Evolutionary conservation across 2,888 invertebrate genomes (phyloP), one percentile per base, ranked within the genome.

Genomic region (Caenorhabditis afra): DNA sequence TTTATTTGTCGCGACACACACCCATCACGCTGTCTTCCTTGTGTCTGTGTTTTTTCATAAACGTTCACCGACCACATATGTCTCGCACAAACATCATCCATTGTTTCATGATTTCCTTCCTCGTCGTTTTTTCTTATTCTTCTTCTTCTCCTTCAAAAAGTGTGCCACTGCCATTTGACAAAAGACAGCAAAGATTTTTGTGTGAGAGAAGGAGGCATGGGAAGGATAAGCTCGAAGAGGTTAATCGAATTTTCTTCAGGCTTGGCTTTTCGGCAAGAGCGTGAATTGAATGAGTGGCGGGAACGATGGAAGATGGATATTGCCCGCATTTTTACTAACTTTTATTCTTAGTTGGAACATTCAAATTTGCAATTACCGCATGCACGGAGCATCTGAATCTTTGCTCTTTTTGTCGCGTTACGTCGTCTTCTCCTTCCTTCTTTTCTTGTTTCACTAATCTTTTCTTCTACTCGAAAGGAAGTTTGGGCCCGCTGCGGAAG

Each of bases 211-310:
- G 20, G 2, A 11, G n/a, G 35, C 18, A n/a, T 35, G 37, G 23
- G 37, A 44, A 14, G 61, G 61, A 70, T 64, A 65, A 55, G 49
- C 71, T 61, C 57, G 73, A 64, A 58, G 64, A 73, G 64, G 73
- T 73, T 73, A 73, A 73, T 73, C 64, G 73, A 64, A 64, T 73
- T 73, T 64, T 45, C 53, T 66, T 37, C 55, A 66, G 47, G 23
- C 49, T 29, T 49, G 47, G 23, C 49, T 29, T 49, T 14, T 57
- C 39, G 16, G 68, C 23, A 50, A 64, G 10, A 20, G 53, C 23
- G 49, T 37, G 23, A 45, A 47, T 52, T 29, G 58, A 23, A 70
- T 39, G 41, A 57, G 50, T 18, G 44, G 59, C 35, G 53, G 14
- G 53, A 35, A 18, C 3, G 41, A 41, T 11, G 35, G 18, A 37